Conservation (phyloP, 2,888 invertebrate species). For the Lepidocyrtinus sp. region DNA sequence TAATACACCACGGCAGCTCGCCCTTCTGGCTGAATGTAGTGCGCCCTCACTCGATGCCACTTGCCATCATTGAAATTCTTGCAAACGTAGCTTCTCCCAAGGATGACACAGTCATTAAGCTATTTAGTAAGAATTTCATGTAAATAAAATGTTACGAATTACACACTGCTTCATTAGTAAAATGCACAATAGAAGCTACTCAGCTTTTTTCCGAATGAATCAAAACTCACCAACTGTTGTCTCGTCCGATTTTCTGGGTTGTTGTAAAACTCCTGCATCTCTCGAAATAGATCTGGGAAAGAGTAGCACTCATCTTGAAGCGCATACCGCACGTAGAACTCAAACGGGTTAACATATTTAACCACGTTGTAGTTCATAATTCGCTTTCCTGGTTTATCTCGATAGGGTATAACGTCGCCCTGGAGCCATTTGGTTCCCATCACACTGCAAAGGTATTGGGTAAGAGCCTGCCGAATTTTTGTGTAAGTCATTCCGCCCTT, state of each 20-base stretch:
- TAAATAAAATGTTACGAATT: background rate
- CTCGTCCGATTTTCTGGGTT: background rate
- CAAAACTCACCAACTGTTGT: conserved; percentile 3
- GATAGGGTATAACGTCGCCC: conserved; percentile 17
- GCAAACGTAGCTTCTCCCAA: conserved; percentile 15
- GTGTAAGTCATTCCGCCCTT: too few relatives aligned
- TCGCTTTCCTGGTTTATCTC: background rate
- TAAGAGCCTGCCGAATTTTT: background rate
- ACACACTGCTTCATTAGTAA: background rate
- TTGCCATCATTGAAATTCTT: background rate
- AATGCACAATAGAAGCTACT: background rate
- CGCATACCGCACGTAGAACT: conserved; percentile 21
- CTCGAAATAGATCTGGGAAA: background rate
- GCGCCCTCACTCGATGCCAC: conserved; percentile 30
- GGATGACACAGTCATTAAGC: background rate
- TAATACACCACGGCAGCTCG: background rate
- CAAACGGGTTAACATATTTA: conserved; percentile 25
- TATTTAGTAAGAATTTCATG: too few relatives aligned
- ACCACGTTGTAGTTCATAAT: conserved; percentile 13
- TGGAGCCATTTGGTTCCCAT: background rate
- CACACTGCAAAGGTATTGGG: background rate
- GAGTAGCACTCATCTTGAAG: background rate
- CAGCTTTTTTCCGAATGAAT: background rate
- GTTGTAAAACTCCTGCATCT: conserved; percentile 25
- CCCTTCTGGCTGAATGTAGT: background rate